These are phyloP conservation scores for Mungos mungo DNA, from an alignment of 2,113 vertebrate species.

Conservation along the genomic window DNA sequence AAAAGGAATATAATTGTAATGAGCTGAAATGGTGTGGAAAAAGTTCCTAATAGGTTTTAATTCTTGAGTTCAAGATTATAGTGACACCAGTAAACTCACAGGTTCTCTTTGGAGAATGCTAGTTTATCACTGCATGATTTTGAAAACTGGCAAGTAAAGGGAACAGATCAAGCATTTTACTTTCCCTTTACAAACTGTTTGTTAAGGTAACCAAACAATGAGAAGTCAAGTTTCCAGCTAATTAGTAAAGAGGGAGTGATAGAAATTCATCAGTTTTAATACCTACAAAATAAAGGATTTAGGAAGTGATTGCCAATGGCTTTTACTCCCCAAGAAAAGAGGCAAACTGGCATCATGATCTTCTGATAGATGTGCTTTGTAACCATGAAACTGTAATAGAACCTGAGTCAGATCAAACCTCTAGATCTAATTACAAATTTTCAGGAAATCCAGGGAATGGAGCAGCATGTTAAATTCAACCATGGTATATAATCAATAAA, in stretches of 20 bases:
- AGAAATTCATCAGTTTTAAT: neutral
- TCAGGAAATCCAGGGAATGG: neutral
- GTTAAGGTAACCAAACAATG: neutral
- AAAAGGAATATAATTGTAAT: neutral
- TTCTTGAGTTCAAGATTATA: neutral
- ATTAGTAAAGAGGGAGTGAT: neutral
- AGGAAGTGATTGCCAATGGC: neutral
- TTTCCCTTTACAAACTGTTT: neutral
- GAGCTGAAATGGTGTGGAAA: neutral
- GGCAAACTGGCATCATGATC: neutral
- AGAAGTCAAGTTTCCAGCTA: neutral
- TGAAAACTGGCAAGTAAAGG: neutral
- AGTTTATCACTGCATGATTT: neutral
- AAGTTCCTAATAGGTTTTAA: neutral
- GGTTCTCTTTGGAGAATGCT: neutral
- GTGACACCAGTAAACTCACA: neutral
- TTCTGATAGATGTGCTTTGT: neutral
- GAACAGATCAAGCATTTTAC: neutral
- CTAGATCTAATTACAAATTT: neutral
- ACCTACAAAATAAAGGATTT: neutral
- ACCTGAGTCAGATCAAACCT: neutral
- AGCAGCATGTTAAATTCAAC: neutral
- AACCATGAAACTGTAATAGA: neutral
- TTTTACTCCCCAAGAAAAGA: neutral
- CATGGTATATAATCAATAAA: neutral